Conservation (phyloP, 2,113 vertebrate genomes). For the Mus pahari region DNA sequence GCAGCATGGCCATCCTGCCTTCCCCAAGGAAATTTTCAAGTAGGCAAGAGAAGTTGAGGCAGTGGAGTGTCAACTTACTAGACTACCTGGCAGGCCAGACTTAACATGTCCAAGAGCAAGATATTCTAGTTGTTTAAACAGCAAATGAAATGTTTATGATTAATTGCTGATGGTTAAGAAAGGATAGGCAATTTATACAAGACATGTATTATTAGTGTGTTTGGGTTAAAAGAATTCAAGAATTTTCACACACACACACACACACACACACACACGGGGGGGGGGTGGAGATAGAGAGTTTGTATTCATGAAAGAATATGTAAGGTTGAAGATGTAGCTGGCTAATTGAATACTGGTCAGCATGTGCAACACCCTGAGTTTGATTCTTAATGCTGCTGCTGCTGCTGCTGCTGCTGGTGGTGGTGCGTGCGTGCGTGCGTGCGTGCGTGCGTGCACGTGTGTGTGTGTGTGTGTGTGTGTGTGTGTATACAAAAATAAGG, state of each 20-base stretch:
- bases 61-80: accelerated
- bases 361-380: neutral
- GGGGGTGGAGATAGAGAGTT: neutral
- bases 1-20: neutral
- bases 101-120: neutral
- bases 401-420: neutral
- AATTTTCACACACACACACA: too few relatives aligned
- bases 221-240: neutral
- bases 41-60: neutral
- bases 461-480: neutral
- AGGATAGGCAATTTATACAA: neutral
- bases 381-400: neutral
- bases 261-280: too few relatives aligned
- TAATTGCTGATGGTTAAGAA: neutral
- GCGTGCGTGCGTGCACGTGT: neutral
- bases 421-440: too few relatives aligned
- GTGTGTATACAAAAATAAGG: neutral
- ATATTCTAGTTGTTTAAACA: neutral
- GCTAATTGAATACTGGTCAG: neutral
- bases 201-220: neutral
- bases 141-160: neutral
- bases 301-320: neutral
- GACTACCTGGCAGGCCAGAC: neutral
- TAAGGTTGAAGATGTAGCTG: neutral
- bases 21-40: neutral